Evolutionary conservation across 2,113 vertebrate species (phyloP), one percentile per base, ranked within the genome.

Genomic region (Vombatus ursinus): DNA sequence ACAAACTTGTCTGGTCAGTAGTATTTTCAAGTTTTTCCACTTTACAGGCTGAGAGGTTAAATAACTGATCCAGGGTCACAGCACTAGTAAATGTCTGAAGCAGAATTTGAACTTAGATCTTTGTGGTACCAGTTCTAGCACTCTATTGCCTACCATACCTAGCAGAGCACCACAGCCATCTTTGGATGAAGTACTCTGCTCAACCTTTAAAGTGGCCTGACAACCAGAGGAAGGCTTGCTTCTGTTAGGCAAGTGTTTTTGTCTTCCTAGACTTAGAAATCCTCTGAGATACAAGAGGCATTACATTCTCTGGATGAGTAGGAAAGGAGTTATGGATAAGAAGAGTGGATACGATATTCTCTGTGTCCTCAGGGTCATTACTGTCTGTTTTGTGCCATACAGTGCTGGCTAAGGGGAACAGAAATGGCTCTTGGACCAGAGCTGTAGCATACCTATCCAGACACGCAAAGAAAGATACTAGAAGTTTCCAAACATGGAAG

Each of bases 401-500:
- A 44, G 19, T 84, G n/a, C n/a, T 44, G 19, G 68, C n/a, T 23
- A 44, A 84, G n/a, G 44, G n/a, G 19, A 44, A 84, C 2, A 22
- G 68, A 84, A 44, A 84, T 84, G 37, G 19, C n/a, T 44, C 31
- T 16, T 96, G 3, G 0, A 1, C 1, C 26, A 91, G 7, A 92
- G 6, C 91, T 94, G 37, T 95, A 52, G 51, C 61, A 26, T 77
- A 84, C 22, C 28, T 77, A 51, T 89, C 90, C 16, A 92, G 23
- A 9, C 26, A 90, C 91, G 0, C 54, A 90, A 12, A 90, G 3
- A 3, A 16, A 90, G 3, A 5, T 31, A 28, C 44, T 26, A 90
- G 61, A 94, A 94, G 37, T 91, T 57, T 96, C 90, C 50, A 93
- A 52, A 3, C 8, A 61, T 48, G 95, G 95, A 49, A 96, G 50